These are phyloP conservation scores for Prosapia bicincta DNA, from an alignment of 2,888 invertebrate species.

Conservation along the genomic window DNA sequence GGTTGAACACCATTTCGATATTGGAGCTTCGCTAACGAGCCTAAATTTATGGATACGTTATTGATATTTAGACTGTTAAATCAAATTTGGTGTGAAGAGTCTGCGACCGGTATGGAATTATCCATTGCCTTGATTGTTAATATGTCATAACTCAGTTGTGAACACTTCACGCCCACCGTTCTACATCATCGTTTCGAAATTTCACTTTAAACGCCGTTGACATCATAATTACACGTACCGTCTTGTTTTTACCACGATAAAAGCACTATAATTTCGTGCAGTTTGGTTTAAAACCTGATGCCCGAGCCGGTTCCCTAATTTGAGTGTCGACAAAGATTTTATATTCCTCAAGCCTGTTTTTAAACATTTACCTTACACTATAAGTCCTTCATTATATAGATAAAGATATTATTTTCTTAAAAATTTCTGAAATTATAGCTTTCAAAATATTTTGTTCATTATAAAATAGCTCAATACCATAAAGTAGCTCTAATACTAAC, in stretches of 20 bases:
- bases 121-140: background rate
- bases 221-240: background rate
- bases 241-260: background rate
- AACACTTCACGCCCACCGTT: background rate
- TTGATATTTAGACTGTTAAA: background rate
- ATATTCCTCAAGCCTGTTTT: no score
- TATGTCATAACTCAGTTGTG: background rate
- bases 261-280: background rate
- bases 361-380: no score
- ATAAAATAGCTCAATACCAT: no score
- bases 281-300: background rate
- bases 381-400: no score
- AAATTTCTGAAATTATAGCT: no score
- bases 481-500: no score
- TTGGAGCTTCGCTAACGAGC: background rate
- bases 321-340: background rate
- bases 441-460: no score
- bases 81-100: background rate
- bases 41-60: background rate
- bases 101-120: background rate
- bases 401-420: no score
- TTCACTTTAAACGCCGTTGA: slow-evolving; percentile 2
- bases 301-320: background rate
- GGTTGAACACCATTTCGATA: background rate
- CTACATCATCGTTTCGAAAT: background rate